phyloP scores from a whole-genome alignment of 37 sponge, comb jelly and placozoan species.

The Diacarnus erythraeanus region DNA sequence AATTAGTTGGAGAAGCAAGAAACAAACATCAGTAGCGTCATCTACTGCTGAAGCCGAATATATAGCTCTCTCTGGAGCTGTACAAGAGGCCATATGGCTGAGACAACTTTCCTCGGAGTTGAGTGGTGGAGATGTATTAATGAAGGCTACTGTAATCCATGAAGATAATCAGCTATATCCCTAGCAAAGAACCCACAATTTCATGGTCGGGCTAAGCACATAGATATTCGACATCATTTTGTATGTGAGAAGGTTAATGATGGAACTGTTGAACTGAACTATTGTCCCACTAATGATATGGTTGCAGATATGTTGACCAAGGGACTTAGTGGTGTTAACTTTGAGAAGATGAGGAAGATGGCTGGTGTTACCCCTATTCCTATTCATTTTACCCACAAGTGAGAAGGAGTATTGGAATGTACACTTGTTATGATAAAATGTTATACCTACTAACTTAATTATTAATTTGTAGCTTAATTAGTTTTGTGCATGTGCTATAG shows the following conservation, averaged over 20 bases:
- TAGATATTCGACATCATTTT: neutral
- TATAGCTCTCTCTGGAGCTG: too few species aligned
- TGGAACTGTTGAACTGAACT: neutral
- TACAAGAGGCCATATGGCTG: too few species aligned
- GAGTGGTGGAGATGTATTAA: too few species aligned
- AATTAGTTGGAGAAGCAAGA: slow-evolving; percentile 1
- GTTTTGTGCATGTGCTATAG: too few species aligned
- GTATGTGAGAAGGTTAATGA: neutral
- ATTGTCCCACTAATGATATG: neutral
- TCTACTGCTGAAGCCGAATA: neutral
- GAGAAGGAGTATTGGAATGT: too few species aligned
- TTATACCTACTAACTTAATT: too few species aligned
- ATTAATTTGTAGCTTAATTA: too few species aligned
- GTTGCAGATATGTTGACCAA: neutral
- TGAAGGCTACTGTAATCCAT: neutral
- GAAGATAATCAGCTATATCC: neutral
- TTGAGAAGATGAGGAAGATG: neutral
- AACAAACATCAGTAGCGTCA: neutral
- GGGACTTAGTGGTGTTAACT: neutral
- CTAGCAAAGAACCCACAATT: neutral
- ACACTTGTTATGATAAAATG: too few species aligned
- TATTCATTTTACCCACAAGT: neutral
- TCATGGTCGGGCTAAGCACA: too few species aligned
- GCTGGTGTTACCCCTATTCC: neutral
- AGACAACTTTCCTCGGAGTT: too few species aligned